A percentile compares a stretch with the other conserved stretches of the same genome.
These are phyloP conservation scores for Delichon dasypus DNA, from an alignment of 2,797 vertebrate genomes.

Conservation along the genomic window DNA sequence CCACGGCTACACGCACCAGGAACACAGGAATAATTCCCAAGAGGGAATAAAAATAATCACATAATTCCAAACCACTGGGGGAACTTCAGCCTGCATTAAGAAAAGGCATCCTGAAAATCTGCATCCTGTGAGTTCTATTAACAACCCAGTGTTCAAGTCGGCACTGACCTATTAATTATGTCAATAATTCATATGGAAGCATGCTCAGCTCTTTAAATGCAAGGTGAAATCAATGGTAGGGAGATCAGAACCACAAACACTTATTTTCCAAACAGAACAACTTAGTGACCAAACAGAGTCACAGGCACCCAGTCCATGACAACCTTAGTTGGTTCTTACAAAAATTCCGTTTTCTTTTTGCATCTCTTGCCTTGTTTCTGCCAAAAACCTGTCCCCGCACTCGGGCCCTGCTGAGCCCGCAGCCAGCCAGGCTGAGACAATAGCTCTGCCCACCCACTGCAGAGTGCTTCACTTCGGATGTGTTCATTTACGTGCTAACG, in stretches of 20 bases:
- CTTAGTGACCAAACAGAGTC: not conserved
- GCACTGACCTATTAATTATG: not conserved
- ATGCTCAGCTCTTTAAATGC: not conserved
- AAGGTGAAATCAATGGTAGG: not conserved
- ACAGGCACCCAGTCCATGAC: not conserved
- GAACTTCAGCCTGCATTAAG: not conserved
- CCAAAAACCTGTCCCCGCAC: not conserved
- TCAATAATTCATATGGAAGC: not conserved
- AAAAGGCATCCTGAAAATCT: not conserved
- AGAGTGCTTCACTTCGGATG: not conserved
- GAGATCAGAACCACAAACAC: not conserved
- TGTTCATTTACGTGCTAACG: slow-evolving; percentile 53
- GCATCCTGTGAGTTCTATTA: not conserved
- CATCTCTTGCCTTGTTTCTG: not conserved
- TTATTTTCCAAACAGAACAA: not conserved
- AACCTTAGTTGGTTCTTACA: not conserved
- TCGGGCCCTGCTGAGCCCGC: not conserved
- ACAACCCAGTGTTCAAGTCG: not conserved
- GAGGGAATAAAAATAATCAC: not conserved
- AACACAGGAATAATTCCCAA: not conserved
- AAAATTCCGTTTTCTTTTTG: not conserved
- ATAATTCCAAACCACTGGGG: not conserved
- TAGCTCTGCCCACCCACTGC: not conserved
- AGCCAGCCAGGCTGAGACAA: slow-evolving; percentile 18
- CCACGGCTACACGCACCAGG: not conserved